Conservation (phyloP, 2,113 vertebrate genomes). For the Sebastes fasciatus region DNA sequence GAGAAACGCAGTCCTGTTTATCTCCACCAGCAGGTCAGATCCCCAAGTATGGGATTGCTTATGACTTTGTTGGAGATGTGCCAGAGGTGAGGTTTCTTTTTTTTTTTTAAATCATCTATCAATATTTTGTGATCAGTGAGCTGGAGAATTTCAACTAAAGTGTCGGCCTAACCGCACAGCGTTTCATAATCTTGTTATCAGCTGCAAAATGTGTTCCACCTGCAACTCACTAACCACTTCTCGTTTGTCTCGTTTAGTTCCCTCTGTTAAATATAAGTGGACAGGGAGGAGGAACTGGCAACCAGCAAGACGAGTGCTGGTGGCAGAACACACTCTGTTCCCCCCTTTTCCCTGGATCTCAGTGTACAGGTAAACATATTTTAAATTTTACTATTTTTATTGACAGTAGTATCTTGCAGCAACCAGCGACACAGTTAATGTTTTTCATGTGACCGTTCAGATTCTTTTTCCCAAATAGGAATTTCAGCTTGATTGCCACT, state of each 20-base stretch:
- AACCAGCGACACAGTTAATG: not conserved
- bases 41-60: slow-evolving; percentile 87
- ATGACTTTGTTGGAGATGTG: slow-evolving; percentile 86
- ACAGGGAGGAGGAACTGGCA: slow-evolving; percentile 87
- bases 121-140: not conserved
- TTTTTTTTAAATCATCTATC: not conserved
- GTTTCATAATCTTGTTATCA: not conserved
- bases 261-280: slow-evolving; percentile 88
- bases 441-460: too few relatives aligned
- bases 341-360: slow-evolving; percentile 91
- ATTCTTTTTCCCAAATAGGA: too few relatives aligned
- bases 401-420: not conserved
- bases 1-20: slow-evolving; percentile 86
- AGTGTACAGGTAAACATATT: slow-evolving; percentile 91
- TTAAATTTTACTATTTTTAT: not conserved
- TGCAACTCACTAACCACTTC: slow-evolving; percentile 49
- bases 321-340: slow-evolving; percentile 97
- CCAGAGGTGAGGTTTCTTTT: slow-evolving; percentile 86
- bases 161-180: not conserved
- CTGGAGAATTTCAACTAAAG: not conserved
- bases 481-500: too few relatives aligned
- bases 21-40: slow-evolving; percentile 87
- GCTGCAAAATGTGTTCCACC: slow-evolving; percentile 20
- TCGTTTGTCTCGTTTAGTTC: slow-evolving; percentile 81
- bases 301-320: slow-evolving; percentile 93